phyloP scores from a whole-genome alignment of 2,113 vertebrate species.

The Pseudorectes ferrugineus region DNA sequence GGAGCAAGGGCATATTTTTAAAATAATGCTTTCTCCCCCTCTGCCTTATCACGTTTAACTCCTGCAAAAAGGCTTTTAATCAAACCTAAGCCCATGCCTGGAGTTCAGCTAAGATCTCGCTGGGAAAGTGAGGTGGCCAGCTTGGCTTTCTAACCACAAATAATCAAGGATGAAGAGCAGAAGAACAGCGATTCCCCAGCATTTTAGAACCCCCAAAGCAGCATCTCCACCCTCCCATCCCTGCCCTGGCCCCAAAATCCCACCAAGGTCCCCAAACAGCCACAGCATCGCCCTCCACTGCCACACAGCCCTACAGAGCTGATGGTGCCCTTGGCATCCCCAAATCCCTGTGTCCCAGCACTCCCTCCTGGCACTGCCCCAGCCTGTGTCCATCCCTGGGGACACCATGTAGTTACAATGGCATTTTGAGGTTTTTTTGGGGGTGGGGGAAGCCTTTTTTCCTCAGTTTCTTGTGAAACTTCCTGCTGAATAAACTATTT shows the following conservation, averaged over 20 bases:
- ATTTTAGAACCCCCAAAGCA: neutral
- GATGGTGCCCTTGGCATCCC: neutral
- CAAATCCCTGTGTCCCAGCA: accelerated
- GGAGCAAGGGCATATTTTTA: neutral
- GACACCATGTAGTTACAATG: neutral
- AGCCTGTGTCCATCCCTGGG: accelerated
- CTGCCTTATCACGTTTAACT: neutral
- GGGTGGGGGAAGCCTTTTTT: neutral
- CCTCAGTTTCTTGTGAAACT: neutral
- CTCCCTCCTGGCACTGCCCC: neutral
- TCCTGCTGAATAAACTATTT: neutral
- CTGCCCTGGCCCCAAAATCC: accelerated
- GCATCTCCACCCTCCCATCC: neutral
- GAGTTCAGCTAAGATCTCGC: neutral
- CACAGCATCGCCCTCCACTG: accelerated
- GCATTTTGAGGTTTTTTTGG: neutral
- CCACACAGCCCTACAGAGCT: accelerated
- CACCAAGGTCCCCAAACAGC: neutral
- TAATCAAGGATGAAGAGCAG: neutral
- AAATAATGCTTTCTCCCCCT: neutral
- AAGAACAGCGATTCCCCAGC: accelerated
- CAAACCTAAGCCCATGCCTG: neutral
- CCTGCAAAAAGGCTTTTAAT: neutral
- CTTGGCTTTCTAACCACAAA: neutral
- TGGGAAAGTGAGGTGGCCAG: neutral